A percentile compares a stretch with the other conserved stretches of the same genome.
Evolutionary conservation across 2,888 invertebrate genomes (phyloP).

Genomic region (Girardia tigrina): DNA sequence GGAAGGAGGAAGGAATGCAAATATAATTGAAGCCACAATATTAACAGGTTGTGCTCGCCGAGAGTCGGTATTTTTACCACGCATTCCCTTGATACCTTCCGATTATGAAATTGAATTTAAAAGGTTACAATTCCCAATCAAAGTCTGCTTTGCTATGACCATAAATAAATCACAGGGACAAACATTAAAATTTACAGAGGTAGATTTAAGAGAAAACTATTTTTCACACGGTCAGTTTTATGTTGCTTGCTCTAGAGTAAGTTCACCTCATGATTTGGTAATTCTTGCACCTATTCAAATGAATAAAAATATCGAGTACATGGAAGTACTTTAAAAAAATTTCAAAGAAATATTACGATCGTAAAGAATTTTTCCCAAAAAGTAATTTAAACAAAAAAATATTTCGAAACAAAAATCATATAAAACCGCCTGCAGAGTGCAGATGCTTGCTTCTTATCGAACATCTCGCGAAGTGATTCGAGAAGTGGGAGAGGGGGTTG

Average conservation of each 20-base stretch:
- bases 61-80: conserved; percentile 35
- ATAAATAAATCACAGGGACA: conserved; percentile 37
- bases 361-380: too few relatives aligned
- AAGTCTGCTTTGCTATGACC: conserved; percentile 33
- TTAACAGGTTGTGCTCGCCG: conserved; percentile 33
- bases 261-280: conserved; percentile 24
- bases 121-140: conserved; percentile 34
- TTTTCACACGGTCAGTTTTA: conserved; percentile 37
- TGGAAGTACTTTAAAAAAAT: too few relatives aligned
- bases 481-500: too few relatives aligned
- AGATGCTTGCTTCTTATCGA: too few relatives aligned
- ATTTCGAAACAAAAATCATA: too few relatives aligned
- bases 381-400: too few relatives aligned
- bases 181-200: conserved; percentile 34
- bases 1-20: too few relatives aligned
- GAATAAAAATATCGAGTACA: too few relatives aligned
- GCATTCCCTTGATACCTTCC: conserved; percentile 23
- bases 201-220: conserved; percentile 27
- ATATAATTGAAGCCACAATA: conserved; percentile 35
- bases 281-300: conserved; percentile 27
- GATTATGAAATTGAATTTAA: conserved; percentile 31
- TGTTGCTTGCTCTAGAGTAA: conserved; percentile 37
- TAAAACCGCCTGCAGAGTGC: too few relatives aligned
- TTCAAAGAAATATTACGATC: too few relatives aligned
- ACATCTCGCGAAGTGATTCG: too few relatives aligned